Base-by-base conservation (phyloP, 1,140 invertebrate genomes). In the Drosophila tropicalis region DNA sequence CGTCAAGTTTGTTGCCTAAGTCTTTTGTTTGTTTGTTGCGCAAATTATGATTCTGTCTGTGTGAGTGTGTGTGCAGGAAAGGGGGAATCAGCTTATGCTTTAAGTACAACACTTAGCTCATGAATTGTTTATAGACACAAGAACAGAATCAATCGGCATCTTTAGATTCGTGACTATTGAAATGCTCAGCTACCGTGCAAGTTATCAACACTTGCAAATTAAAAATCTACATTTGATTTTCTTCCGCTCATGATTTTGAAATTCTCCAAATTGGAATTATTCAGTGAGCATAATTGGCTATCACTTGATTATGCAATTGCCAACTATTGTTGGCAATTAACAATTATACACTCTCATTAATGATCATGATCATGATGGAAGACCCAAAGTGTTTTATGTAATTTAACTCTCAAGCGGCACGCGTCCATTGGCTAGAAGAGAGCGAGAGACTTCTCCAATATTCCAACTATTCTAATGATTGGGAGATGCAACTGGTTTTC, bases 1-100 rank as follows among this genome's bases (percentile, higher is more conserved):
- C 79, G 76, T 81, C 83, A 76, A 83, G 83, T 80, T 87, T 79
- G 83, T 87, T 87, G 84, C 83, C 76, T 70, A 87, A 87, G 83
- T 87, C 83, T 87, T 87, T 89, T 89, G 79, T 86, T 70, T 87
- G 57, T 29, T 47, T 39, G 69, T 76, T 82, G 82, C 76, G 82
- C 79, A 86, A 87, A 86, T 63, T 40, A 64, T 58, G 15, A 47
- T 47, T 60, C 34, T 44, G 34, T 55, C 47, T 60, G 39, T 44
- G 34, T 22, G 40, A 40, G 39, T 80, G 66, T 67, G 75, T 78
- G 56, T 64, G 61, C 56, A 69, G 22, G 54, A 29, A 29, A 29
- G 54, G n/a, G 70, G 70, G 55, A 40, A 63, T 81, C 76, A 70
- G 68, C 77, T 74, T 64, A 82, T 76, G 75, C 51, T 51, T 19